Evolutionary conservation across 2,797 vertebrate genomes (phyloP).

Genomic region (Apogon talboti): DNA sequence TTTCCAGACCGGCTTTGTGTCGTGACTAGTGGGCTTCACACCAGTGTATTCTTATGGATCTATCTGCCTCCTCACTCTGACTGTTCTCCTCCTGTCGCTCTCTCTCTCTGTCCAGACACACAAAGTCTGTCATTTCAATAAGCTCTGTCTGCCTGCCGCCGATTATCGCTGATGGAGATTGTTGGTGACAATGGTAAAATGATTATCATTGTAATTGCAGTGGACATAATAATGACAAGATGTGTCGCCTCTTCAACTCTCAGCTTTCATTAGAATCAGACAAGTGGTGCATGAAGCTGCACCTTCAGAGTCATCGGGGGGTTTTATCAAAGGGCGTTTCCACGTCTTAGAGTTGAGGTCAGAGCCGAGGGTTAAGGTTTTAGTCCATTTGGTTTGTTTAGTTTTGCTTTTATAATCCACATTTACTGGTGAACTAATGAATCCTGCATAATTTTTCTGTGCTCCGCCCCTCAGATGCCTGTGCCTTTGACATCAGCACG

Average conservation of each 20-base stretch:
- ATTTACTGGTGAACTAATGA: too few species aligned
- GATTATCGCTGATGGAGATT: neutral
- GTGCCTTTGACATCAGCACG: too few species aligned
- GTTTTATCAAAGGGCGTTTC: neutral
- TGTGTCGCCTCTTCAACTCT: neutral
- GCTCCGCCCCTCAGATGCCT: too few species aligned
- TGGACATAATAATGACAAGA: neutral
- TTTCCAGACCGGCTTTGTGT: slow-evolving; percentile 45
- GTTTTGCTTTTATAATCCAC: too few species aligned
- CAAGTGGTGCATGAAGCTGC: neutral
- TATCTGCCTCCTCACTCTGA: slow-evolving; percentile 45
- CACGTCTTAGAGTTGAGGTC: too few species aligned
- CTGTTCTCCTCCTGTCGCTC: slow-evolving; percentile 38
- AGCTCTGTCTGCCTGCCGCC: slow-evolving; percentile 3
- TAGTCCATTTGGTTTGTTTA: too few species aligned
- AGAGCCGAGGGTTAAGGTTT: too few species aligned
- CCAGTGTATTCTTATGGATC: slow-evolving; percentile 21
- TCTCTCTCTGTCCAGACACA: slow-evolving; percentile 47
- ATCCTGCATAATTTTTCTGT: too few species aligned
- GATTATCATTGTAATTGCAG: neutral
- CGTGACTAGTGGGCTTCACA: slow-evolving; percentile 66
- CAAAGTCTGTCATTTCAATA: slow-evolving; percentile 19
- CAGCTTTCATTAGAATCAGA: slow-evolving; percentile 1
- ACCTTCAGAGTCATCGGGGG: neutral
- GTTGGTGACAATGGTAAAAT: neutral